These are phyloP conservation scores for Acromyrmex charruanus DNA, from an alignment of 1,140 invertebrate genomes.

Conservation along the genomic window DNA sequence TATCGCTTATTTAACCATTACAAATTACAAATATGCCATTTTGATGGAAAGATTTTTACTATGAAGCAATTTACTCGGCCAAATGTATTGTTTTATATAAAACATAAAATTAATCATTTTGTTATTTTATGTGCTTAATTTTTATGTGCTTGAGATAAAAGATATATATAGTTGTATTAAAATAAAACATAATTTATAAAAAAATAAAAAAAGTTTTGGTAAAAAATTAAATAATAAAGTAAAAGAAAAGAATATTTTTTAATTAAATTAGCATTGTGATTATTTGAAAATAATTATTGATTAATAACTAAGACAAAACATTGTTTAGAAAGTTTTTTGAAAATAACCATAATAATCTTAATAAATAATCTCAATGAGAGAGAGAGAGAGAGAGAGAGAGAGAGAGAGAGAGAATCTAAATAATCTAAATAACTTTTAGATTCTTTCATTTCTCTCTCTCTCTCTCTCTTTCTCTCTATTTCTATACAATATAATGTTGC, in stretches of 20 bases:
- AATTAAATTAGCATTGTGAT: background rate
- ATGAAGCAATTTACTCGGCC: background rate
- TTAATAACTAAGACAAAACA: constrained; percentile 1
- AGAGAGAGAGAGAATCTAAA: no score
- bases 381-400: no score
- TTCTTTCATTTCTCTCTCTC: background rate
- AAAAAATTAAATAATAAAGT: background rate
- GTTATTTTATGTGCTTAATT: background rate
- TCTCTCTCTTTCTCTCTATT: background rate
- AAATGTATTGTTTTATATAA: background rate
- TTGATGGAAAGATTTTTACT: background rate
- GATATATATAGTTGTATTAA: background rate
- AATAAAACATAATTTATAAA: background rate
- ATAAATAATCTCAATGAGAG: no score
- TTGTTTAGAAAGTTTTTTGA: background rate
- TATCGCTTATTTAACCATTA: background rate
- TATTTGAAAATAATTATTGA: constrained; percentile 3
- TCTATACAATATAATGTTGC: background rate
- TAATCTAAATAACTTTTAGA: no score
- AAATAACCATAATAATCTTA: background rate
- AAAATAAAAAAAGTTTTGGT: background rate
- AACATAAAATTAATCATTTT: constrained; percentile 9
- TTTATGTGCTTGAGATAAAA: background rate
- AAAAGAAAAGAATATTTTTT: background rate
- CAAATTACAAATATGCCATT: background rate